Base-by-base conservation (phyloP, 2,888 invertebrate species). In the Drosophila vallismaia region DNA sequence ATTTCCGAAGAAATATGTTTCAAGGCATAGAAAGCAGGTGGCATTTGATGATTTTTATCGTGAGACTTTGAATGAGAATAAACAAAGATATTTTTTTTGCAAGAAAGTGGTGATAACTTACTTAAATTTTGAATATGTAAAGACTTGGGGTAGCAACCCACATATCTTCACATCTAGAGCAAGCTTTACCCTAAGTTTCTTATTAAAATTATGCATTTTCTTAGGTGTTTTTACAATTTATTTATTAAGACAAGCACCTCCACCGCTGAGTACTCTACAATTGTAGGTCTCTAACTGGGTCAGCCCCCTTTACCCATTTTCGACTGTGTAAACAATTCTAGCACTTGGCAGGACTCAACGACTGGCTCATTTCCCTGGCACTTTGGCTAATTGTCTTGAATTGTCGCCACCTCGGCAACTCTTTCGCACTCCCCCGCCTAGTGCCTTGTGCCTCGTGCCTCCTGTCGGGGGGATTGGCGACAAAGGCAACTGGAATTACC, bases 361-460 rank as follows among this genome's bases (percentile, higher is more conserved):
- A 56, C 59, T 57, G 12, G 53, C 70, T 74, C 79, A 64, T 75
- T 80, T 66, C 48, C 54, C 56, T 40, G 67, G 64, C 84, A 79
- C 84, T 83, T 71, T 79, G 74, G 68, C 81, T 82, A 82, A 83
- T 82, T 82, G 81, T 82, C 79, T 79, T 71, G 63, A 80, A 80
- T 77, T 78, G 76, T 72, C 64, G 57, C 53, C 71, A 66, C 62
- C 55, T 66, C 62, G 38, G 64, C 49, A 50, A 54, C 74, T 62
- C 50, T 68, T 74, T 51, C 38, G 28, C 58, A 55, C 48, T 31
- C 52, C 28, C 52, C 42, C 14, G 26, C 9, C 28, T 7, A 2
- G 8, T 19, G 8, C 14, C 40, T 19, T 7, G 6, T 4, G 33
- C 4, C 33, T 33, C 1, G 4, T 33, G 36, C 36, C 19, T 4